A percentile compares a stretch with the other conserved stretches of the same genome.
Evolutionary conservation across 2,888 invertebrate genomes (phyloP).

Genomic region (Incurvaria masculella): DNA sequence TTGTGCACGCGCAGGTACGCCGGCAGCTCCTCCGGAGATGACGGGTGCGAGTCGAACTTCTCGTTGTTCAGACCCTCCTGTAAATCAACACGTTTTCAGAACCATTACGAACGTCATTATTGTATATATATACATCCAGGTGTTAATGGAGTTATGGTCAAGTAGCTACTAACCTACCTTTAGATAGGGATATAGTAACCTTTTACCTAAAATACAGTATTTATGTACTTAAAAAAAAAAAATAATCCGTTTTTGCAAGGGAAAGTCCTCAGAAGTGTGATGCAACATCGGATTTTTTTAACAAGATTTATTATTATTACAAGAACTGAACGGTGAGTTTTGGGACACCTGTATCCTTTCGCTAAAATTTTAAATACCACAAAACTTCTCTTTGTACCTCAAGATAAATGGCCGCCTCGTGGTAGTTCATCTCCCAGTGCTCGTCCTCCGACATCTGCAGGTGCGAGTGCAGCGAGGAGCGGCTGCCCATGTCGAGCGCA

Average conservation of each 20-base stretch:
- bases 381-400: conserved; percentile 49
- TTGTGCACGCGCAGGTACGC: conserved; percentile 87
- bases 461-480: conserved; percentile 58
- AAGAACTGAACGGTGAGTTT: too few species aligned
- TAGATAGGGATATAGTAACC: too few species aligned
- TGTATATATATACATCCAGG: background rate
- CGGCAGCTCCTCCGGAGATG: conserved; percentile 76
- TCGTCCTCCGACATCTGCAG: conserved; percentile 52
- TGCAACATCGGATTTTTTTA: too few species aligned
- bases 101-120: background rate
- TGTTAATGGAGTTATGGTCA: too few species aligned
- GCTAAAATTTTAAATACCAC: too few species aligned
- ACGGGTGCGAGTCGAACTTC: conserved; percentile 86
- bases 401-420: conserved; percentile 84
- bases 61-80: conserved; percentile 90
- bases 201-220: too few species aligned
- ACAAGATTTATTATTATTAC: too few species aligned
- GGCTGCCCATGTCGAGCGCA: conserved; percentile 60
- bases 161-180: too few species aligned
- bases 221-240: too few species aligned
- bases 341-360: too few species aligned
- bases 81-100: conserved; percentile 17
- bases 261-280: too few species aligned
- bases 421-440: conserved; percentile 88
- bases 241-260: too few species aligned